Base-by-base conservation (phyloP, 1,140 invertebrate genomes). In the Eumeta japonica region DNA sequence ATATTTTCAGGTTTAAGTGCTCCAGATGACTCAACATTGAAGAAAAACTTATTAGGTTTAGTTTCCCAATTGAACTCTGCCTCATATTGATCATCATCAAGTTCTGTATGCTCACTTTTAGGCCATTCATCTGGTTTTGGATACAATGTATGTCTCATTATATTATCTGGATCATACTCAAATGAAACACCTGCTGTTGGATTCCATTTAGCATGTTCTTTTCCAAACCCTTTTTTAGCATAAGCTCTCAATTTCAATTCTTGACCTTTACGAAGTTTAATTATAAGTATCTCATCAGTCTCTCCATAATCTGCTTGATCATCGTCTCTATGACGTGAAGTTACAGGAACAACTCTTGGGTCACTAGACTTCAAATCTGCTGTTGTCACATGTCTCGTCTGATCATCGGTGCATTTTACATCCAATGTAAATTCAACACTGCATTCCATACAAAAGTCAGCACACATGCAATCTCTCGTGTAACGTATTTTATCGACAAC, bases 171-270 rank as follows among this genome's bases (percentile, higher is more conserved):
- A 78, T 99, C 97, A 81, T 99, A 99, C 75, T 99, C 97, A 77
- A 99, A 99, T 24, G 88, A 88, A 10, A 99, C 96, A 39, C 94
- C 94, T 46, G 90, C 90, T 1, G 97, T 99, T 10, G 97, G 97
- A 78, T 98, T 99, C 97, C 97, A 99, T 75, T 99, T 99, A 1
- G 97, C 97, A 79, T 99, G 97, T 66, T 99, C 97, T 68, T 99
- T 99, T 2, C 94, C 97, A 79, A 99, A 98, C 16, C 95, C 89
- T 74, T 89, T 89, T 49, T 96, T 94, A 1, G 96, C 97, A 81
- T 94, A 98, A 11, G 94, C 97, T 58, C 88, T 81, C 10, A 99
- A 76, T 66, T 97, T 98, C 10, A 99, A 61, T 66, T 98, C 94
- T 73, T 99, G 97, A 0, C 96, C 96, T 77, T 97, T 98, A 33